Evolutionary conservation across 2,888 invertebrate species (phyloP), one percentile per base, ranked within the genome.

Genomic region (Drosophila histrio): DNA sequence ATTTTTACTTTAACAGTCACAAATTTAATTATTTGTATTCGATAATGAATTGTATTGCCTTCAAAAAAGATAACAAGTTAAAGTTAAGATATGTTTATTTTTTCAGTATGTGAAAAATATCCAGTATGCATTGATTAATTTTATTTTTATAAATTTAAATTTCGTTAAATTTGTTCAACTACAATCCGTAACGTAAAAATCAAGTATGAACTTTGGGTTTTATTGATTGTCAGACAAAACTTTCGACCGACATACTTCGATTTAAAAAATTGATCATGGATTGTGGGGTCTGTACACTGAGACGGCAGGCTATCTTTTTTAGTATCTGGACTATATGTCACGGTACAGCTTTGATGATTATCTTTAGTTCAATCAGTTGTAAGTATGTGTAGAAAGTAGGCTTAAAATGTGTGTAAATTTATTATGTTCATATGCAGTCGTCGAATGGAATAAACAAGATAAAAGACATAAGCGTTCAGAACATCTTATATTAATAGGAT

Each of bases 201-300:
- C 8, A 19, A 36, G 46, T 21, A 47, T 47, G 47, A 32, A 13
- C n/a, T 21, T 21, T 7, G 21, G n/a, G 13, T 28, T 50, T n/a
- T 38, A 19, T 19, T 17, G 28, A 28, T 24, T 50, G 26, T 19
- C n/a, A 36, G n/a, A n/a, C n/a, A n/a, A 36, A 17, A 38, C 11
- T 21, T 19, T 28, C 9, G 5, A 15, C 38, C 19, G 19, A 28
- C 50, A 13, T 52, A 52, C 50, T 38, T 52, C 13, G 28, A 13
- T 53, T 11, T 53, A 9, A 21, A 21, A 41, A 41, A 41, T 22
- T 53, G 1, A 41, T 22, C 7, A 53, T 41, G 53, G 39, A 41
- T 30, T 30, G 39, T 8, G 21, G 21, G 15, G 1, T 4, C 21
- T 53, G 13, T 28, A 13, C 53, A 1, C 30, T 53, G 7, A 19